Conservation (phyloP, 2,113 vertebrate genomes). For the Myotis lucifugus region DNA sequence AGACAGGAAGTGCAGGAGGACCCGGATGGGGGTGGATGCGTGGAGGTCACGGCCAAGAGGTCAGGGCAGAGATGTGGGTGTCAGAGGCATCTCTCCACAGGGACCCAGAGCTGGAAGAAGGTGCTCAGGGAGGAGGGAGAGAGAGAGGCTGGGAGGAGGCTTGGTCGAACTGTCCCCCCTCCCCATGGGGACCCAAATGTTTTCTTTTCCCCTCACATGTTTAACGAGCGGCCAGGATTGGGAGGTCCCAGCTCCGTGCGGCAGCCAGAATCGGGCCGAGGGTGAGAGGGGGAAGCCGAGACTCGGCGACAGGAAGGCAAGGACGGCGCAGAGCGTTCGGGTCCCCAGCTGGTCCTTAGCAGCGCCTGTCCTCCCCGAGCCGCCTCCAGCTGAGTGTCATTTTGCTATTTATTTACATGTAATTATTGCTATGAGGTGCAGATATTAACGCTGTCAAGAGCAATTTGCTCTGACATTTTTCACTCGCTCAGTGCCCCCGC, state of each 20-base stretch:
- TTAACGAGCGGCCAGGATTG: not conserved
- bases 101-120: not conserved
- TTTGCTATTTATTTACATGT: slow-evolving; percentile 99
- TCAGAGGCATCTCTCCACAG: not conserved
- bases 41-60: not conserved
- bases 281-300: not conserved
- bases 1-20: not conserved
- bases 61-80: not conserved
- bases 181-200: not conserved
- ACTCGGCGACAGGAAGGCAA: not conserved
- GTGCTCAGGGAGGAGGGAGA: not conserved
- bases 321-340: slow-evolving; percentile 27
- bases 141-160: not conserved
- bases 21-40: not conserved
- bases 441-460: slow-evolving; percentile 99
- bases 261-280: not conserved
- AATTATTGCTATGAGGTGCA: slow-evolving; percentile 99
- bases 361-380: slow-evolving; percentile 85
- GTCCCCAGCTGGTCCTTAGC: slow-evolving; percentile 93
- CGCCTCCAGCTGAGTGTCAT: slow-evolving; percentile 99
- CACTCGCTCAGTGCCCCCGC: slow-evolving; percentile 91
- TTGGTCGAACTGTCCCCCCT: not conserved
- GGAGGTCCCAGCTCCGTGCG: not conserved
- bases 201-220: not conserved
- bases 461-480: slow-evolving; percentile 99